Evolutionary conservation across 1,140 invertebrate genomes (phyloP), one percentile per base, ranked within the genome.

Genomic region (Antheraea mylitta): DNA sequence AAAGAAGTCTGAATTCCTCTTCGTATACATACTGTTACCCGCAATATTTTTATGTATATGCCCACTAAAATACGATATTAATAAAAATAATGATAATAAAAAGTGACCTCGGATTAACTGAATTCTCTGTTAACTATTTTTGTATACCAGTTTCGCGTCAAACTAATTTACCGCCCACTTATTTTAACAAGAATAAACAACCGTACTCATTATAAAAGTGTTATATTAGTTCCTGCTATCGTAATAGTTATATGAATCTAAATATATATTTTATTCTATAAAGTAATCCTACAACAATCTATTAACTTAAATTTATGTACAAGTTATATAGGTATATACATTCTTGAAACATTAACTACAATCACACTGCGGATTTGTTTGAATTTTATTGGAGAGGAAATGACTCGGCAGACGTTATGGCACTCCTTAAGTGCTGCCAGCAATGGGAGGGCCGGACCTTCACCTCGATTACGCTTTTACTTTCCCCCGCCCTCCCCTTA

Each of bases 401-500:
- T 62, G 42, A 18, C 61, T 66, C 37, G 53, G 53, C 61, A 64
- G 30, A 69, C 53, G n/a, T 53, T 22, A n/a, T 18, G 69, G 59
- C 67, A 67, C 72, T 68, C 71, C 74, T 58, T 66, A 69, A 69
- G 65, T 72, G 70, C 60, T 22, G 59, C 30, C 58, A 37, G 36
- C 65, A 18, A 13, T 64, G 69, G 71, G 58, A 64, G 70, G 68
- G 66, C 61, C 67, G 53, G 59, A 77, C 72, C 72, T 74, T 74
- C 30, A 36, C 36, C 45, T 53, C 65, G 61, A 69, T 71, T 69
- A 72, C 45, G 58, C 58, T 67, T 69, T 67, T 65, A 37, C 22
- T 11, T 37, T 37, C 22, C 30, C 59, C 42, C 42, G 37, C 58
- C 48, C 48, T 67, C 67, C 68, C 61, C 58, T 58, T 66, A 42